Conservation (phyloP, 1,140 invertebrate species). For the Lucilia sericata region DNA sequence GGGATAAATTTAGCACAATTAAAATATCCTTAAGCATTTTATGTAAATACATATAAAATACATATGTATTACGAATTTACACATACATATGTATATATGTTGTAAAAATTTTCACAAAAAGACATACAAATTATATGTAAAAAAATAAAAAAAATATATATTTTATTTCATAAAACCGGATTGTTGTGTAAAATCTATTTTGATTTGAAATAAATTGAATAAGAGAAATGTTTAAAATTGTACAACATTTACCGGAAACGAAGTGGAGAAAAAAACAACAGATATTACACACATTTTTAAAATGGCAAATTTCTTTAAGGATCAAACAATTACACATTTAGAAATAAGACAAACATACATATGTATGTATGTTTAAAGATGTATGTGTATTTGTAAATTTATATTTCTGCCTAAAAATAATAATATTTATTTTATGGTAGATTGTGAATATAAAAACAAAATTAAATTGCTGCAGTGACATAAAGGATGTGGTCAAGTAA, state of each 20-base stretch:
- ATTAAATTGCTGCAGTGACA: slow-evolving; percentile 5
- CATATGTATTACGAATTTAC: no score
- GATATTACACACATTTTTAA: neutral
- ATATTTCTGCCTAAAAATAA: no score
- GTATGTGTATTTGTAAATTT: no score
- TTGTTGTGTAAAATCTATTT: neutral
- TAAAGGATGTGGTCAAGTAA: slow-evolving; percentile 20
- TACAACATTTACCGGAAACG: slow-evolving; percentile 9
- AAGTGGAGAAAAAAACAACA: neutral
- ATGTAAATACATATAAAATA: no score
- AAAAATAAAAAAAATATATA: neutral
- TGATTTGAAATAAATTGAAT: neutral
- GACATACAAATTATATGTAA: no score
- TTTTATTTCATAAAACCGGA: neutral
- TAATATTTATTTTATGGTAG: neutral
- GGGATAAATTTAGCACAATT: no score
- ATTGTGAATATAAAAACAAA: neutral
- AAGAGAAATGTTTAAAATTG: slow-evolving; percentile 6
- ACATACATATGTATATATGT: no score
- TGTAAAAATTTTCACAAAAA: no score
- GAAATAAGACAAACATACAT: neutral
- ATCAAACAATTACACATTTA: neutral
- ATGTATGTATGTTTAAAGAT: neutral
- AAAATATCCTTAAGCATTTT: no score
- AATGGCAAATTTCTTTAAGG: no score